Conservation (phyloP, 1,140 invertebrate genomes). For the Diabrotica undecimpunctata region DNA sequence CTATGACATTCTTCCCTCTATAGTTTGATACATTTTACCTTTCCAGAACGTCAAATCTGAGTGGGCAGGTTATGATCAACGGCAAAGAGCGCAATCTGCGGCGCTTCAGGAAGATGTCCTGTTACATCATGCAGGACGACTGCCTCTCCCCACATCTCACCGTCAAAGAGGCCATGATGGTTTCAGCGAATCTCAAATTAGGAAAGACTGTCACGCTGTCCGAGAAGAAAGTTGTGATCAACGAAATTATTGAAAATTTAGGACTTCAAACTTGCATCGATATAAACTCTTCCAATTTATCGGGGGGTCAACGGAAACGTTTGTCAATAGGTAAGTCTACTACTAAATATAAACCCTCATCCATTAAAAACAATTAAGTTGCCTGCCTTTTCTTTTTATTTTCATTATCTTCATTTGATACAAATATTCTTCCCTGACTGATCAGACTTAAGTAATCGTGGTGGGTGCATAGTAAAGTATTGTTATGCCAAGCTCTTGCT, state of each 20-base stretch:
- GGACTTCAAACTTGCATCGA: constrained; percentile 69
- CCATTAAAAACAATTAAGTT: no score
- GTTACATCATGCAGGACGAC: constrained; percentile 97
- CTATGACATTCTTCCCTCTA: no score
- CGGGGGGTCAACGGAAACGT: constrained; percentile 90
- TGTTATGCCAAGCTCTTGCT: no score
- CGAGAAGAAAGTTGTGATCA: constrained; percentile 75
- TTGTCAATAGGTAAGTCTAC: neutral
- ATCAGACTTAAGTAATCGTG: no score
- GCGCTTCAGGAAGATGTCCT: constrained; percentile 86
- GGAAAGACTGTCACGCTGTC: constrained; percentile 70
- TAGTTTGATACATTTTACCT: neutral
- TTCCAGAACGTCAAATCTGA: constrained; percentile 69
- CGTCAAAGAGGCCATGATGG: constrained; percentile 84
- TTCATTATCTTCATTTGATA: no score
- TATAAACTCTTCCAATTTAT: constrained; percentile 75
- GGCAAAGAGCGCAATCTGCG: constrained; percentile 80
- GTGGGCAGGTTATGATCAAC: constrained; percentile 77
- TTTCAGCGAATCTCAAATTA: constrained; percentile 88
- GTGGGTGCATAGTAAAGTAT: no score
- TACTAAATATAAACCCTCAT: no score
- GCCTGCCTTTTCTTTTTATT: no score
- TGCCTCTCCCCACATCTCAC: constrained; percentile 83
- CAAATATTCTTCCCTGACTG: no score
- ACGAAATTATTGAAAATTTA: constrained; percentile 74